These are phyloP conservation scores for Pelecanoides urinatrix DNA, from an alignment of 2,113 vertebrate genomes.

Conservation along the genomic window DNA sequence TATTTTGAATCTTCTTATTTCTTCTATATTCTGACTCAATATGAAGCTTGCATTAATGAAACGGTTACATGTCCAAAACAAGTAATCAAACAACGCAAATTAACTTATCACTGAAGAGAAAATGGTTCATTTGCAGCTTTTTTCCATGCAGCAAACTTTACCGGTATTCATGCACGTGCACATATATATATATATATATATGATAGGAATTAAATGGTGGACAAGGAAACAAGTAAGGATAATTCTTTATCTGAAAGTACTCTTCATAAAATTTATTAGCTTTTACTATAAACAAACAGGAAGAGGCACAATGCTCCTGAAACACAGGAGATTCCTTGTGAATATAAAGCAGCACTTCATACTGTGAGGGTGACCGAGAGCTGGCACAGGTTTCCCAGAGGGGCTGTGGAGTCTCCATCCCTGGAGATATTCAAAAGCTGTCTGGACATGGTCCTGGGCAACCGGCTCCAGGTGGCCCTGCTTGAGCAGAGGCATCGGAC, in stretches of 20 bases:
- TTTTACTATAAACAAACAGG: not conserved
- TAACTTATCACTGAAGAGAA: not conserved
- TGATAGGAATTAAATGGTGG: not conserved
- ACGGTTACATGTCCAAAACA: not conserved
- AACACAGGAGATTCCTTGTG: rapidly evolving
- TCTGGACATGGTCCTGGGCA: not conserved
- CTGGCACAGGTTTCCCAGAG: not conserved
- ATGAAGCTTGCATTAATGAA: not conserved
- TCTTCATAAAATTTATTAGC: not conserved
- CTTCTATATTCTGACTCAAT: not conserved
- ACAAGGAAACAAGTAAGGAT: not conserved
- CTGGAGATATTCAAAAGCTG: not conserved
- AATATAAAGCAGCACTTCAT: not conserved
- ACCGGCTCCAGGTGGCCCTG: rapidly evolving
- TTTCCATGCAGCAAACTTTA: not conserved
- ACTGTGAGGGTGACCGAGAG: not conserved
- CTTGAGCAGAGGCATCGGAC: not conserved
- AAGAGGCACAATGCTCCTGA: not conserved
- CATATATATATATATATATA: not conserved
- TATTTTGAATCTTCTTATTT: not conserved
- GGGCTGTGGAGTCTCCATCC: not conserved
- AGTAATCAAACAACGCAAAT: not conserved
- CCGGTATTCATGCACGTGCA: not conserved
- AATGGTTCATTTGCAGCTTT: not conserved
- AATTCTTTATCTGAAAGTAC: not conserved